These are phyloP conservation scores for Corbicula japonica DNA, from an alignment of 2,888 invertebrate species.

Conservation along the genomic window DNA sequence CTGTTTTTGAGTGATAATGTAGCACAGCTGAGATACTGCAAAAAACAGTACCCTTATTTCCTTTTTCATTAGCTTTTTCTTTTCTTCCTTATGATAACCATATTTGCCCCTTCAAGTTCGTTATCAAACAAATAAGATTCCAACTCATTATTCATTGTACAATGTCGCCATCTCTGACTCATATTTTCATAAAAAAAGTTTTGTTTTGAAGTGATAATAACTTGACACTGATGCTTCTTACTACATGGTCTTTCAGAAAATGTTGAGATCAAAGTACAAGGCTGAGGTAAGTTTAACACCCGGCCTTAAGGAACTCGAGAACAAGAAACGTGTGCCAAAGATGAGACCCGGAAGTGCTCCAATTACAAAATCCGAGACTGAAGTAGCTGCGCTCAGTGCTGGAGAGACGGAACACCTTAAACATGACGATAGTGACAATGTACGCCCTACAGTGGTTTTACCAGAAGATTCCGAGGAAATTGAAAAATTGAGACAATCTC, in stretches of 20 bases:
- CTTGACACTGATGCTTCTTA: no score
- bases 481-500: constrained; percentile 68
- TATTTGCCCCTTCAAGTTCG: no score
- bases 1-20: no score
- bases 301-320: constrained; percentile 66
- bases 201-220: no score
- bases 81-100: no score
- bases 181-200: no score
- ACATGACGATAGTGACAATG: constrained; percentile 52
- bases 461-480: constrained; percentile 72
- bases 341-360: constrained; percentile 82
- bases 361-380: constrained; percentile 75
- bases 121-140: no score
- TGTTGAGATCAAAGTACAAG: constrained; percentile 79
- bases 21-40: no score
- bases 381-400: constrained; percentile 76
- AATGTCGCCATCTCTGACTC: no score
- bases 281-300: constrained; percentile 81
- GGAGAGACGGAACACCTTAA: constrained; percentile 76
- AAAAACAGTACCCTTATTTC: no score
- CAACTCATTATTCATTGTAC: no score
- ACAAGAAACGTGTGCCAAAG: constrained; percentile 68
- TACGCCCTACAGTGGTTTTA: constrained; percentile 67
- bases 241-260: constrained; percentile 63
- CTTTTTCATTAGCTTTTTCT: no score